Conservation (phyloP, 2,888 invertebrate genomes). For the Nymphalis polychloros region DNA sequence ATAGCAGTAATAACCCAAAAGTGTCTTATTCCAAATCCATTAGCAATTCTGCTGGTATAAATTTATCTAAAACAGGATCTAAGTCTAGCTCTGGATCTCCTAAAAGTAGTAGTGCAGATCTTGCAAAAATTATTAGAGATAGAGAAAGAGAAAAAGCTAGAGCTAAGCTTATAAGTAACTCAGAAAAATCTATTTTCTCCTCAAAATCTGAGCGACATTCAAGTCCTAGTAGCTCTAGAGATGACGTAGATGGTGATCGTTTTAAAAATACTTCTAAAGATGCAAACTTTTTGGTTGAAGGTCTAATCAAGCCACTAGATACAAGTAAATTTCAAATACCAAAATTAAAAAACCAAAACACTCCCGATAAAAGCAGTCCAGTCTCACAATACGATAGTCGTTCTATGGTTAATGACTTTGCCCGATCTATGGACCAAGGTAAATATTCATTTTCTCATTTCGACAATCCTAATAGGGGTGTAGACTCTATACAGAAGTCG, state of each 20-base stretch:
- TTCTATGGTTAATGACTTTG: slow-evolving; percentile 73
- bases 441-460: slow-evolving; percentile 75
- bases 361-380: slow-evolving; percentile 74
- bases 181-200: slow-evolving; percentile 85
- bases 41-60: slow-evolving; percentile 68
- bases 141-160: slow-evolving; percentile 65
- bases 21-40: slow-evolving; percentile 77
- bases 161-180: slow-evolving; percentile 80
- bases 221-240: slow-evolving; percentile 84
- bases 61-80: slow-evolving; percentile 72
- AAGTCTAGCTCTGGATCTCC: slow-evolving; percentile 83
- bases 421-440: slow-evolving; percentile 67
- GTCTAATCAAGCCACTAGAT: slow-evolving; percentile 88
- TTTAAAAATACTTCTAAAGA: slow-evolving; percentile 84
- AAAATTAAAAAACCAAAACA: slow-evolving; percentile 83
- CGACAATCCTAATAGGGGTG: slow-evolving; percentile 63
- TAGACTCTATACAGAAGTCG: slow-evolving; percentile 69
- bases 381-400: slow-evolving; percentile 70
- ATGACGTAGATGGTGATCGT: slow-evolving; percentile 84
- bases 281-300: slow-evolving; percentile 85
- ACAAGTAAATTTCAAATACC: slow-evolving; percentile 94
- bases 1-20: slow-evolving; percentile 61
- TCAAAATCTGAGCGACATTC: slow-evolving; percentile 84
- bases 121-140: slow-evolving; percentile 80
- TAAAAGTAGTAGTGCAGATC: slow-evolving; percentile 82